A percentile compares a stretch with the other conserved stretches of the same genome.
These are phyloP conservation scores for Drosophila lowei DNA, from an alignment of 1,140 invertebrate genomes.

Conservation along the genomic window DNA sequence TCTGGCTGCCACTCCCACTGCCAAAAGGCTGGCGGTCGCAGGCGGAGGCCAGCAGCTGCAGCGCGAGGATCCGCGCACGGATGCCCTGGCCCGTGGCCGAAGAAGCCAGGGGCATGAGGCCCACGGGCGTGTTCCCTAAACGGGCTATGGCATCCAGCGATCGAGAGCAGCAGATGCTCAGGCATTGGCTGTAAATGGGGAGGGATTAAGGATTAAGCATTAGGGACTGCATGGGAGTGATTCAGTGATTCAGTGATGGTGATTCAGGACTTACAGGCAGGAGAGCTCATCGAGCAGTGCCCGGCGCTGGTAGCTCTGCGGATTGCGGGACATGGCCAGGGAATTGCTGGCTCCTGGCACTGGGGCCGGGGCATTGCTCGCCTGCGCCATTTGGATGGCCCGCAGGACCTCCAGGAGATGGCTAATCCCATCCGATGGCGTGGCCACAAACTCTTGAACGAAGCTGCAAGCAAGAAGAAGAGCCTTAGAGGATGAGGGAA, in stretches of 20 bases:
- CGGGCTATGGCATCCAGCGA: slow-evolving; percentile 90
- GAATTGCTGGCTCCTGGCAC: slow-evolving; percentile 83
- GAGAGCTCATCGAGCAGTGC: slow-evolving; percentile 94
- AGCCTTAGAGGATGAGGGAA: neutral
- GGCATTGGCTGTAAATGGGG: slow-evolving; percentile 86
- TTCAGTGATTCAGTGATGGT: too few relatives aligned
- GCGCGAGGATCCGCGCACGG: slow-evolving; percentile 77
- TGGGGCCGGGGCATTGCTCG: slow-evolving; percentile 63
- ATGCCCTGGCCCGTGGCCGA: slow-evolving; percentile 85
- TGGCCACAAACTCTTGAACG: slow-evolving; percentile 93
- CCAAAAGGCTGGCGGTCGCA: slow-evolving; percentile 87
- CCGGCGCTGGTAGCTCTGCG: slow-evolving; percentile 86
- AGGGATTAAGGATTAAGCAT: neutral
- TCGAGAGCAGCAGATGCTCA: slow-evolving; percentile 90
- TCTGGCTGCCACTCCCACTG: slow-evolving; percentile 73
- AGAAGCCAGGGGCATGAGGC: slow-evolving; percentile 93
- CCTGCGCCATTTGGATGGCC: slow-evolving; percentile 91
- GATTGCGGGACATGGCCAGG: slow-evolving; percentile 83
- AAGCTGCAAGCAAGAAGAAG: slow-evolving; percentile 86
- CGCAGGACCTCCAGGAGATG: slow-evolving; percentile 91
- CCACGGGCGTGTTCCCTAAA: slow-evolving; percentile 90
- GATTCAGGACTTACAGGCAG: slow-evolving; percentile 86
- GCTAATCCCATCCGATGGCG: slow-evolving; percentile 92
- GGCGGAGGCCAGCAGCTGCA: slow-evolving; percentile 89
- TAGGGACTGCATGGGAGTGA: too few relatives aligned